A percentile compares a stretch with the other conserved stretches of the same genome.
Conservation (phyloP, 92 coral and sea anemone species). For the Palythoa heliodiscus region DNA sequence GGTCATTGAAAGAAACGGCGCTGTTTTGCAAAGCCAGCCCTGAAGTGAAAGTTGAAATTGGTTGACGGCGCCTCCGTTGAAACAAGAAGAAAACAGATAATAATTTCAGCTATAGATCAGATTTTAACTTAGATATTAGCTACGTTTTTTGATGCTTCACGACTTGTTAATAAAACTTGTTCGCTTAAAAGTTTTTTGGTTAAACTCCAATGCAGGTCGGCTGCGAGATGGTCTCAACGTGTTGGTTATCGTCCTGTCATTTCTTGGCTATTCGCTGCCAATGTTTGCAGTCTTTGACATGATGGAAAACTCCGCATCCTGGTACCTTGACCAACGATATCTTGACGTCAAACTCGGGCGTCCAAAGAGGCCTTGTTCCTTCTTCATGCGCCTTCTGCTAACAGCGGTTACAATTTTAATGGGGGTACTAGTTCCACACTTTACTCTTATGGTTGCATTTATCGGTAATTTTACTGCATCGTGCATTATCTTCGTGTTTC, state of each 20-base stretch:
- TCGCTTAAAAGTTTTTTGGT: no score
- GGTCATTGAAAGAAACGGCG: no score
- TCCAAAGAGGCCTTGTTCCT: slow-evolving; percentile 53
- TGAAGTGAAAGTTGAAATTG: no score
- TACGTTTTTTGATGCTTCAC: no score
- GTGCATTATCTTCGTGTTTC: slow-evolving; percentile 71
- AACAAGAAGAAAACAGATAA: no score
- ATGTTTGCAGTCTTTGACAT: slow-evolving; percentile 78
- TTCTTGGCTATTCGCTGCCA: slow-evolving; percentile 74
- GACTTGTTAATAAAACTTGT: no score
- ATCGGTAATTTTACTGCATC: slow-evolving; percentile 80
- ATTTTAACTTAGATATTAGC: no score
- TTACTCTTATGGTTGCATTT: slow-evolving; percentile 73
- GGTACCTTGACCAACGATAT: slow-evolving; percentile 53
- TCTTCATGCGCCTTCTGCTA: slow-evolving; percentile 62
- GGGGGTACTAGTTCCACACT: slow-evolving; percentile 78
- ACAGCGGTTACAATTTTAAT: slow-evolving; percentile 60
- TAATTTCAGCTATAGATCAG: no score
- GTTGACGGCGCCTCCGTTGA: no score
- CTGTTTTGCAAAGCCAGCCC: no score
- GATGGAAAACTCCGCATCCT: slow-evolving; percentile 66
- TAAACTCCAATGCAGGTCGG: not conserved
- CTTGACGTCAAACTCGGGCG: slow-evolving; percentile 55
- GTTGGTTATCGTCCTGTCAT: slow-evolving; percentile 62
- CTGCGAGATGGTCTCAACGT: slow-evolving; percentile 53